Evolutionary conservation across 2,113 vertebrate species (phyloP).

Genomic region (Pygathrix nemaeus): DNA sequence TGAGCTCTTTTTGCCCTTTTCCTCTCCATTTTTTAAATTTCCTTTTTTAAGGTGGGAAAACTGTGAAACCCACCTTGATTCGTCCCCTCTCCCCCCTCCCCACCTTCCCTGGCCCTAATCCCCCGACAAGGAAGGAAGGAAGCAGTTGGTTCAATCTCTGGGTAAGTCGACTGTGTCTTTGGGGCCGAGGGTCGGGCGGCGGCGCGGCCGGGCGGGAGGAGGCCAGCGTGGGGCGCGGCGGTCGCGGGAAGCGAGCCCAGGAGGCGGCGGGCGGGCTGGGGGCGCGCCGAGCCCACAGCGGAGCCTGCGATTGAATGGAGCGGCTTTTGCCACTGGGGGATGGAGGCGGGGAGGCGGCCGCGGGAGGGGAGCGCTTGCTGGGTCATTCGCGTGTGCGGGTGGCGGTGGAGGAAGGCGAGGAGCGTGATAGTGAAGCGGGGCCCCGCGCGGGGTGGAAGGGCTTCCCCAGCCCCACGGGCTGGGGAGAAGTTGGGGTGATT

Average conservation of each 20-base stretch:
- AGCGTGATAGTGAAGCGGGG: background rate
- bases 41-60: slow-evolving; percentile 74
- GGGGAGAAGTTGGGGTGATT: slow-evolving; percentile 57
- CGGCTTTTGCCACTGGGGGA: slow-evolving; percentile 53
- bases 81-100: slow-evolving; percentile 58
- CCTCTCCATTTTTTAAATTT: slow-evolving; percentile 45
- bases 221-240: slow-evolving; percentile 56
- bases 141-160: slow-evolving; percentile 78
- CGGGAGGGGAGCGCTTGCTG: slow-evolving; percentile 57
- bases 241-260: slow-evolving; percentile 42
- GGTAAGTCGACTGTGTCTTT: slow-evolving; percentile 79
- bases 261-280: background rate
- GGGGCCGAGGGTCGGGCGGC: slow-evolving; percentile 71
- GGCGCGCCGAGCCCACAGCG: slow-evolving; percentile 53
- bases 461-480: background rate
- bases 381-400: slow-evolving; percentile 62
- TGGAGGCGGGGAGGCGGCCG: slow-evolving; percentile 60
- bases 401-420: slow-evolving; percentile 17
- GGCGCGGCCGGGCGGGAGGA: slow-evolving; percentile 54
- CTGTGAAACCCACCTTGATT: slow-evolving; percentile 74
- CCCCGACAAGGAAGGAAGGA: slow-evolving; percentile 76
- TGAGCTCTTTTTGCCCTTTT: slow-evolving; percentile 57
- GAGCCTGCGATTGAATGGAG: slow-evolving; percentile 71
- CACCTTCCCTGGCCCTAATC: slow-evolving; percentile 64
- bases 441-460: slow-evolving; percentile 16